Conservation (phyloP, 2,797 vertebrate species). For the Selene dorsalis region DNA sequence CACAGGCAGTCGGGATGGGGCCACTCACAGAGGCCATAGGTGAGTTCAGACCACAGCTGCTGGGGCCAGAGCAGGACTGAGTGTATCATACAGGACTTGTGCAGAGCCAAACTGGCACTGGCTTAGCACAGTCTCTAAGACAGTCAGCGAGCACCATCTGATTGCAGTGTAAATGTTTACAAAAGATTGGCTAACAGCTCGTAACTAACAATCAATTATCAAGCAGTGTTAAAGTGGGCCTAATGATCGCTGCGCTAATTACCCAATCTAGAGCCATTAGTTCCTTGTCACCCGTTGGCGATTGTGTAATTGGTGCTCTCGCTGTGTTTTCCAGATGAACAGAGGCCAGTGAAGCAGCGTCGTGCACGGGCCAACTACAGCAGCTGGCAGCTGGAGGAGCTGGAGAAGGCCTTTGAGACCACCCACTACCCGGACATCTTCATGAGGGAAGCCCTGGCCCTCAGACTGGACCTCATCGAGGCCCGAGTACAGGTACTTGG, state of each 20-base stretch:
- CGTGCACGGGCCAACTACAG: slow-evolving; percentile 90
- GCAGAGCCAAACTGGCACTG: slow-evolving; percentile 56
- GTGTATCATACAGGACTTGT: slow-evolving; percentile 20
- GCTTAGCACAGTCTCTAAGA: slow-evolving; percentile 65
- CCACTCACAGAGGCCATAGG: slow-evolving; percentile 79
- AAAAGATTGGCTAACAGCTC: slow-evolving; percentile 85
- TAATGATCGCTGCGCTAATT: slow-evolving; percentile 86
- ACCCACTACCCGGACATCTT: slow-evolving; percentile 91
- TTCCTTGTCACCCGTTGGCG: slow-evolving; percentile 84
- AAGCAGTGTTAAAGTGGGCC: slow-evolving; percentile 79
- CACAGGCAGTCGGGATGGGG: slow-evolving; percentile 74
- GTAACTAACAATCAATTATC: slow-evolving; percentile 89
- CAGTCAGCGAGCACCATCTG: slow-evolving; percentile 74
- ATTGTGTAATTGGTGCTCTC: slow-evolving; percentile 84
- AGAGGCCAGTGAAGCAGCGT: slow-evolving; percentile 89
- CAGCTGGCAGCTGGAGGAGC: slow-evolving; percentile 91
- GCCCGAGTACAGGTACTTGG: slow-evolving; percentile 87
- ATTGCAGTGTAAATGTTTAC: slow-evolving; percentile 85
- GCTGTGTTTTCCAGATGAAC: slow-evolving; percentile 87
- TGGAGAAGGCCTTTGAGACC: slow-evolving; percentile 88
- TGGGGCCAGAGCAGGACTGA: slow-evolving; percentile 14
- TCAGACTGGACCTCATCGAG: slow-evolving; percentile 89
- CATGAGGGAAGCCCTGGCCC: slow-evolving; percentile 89
- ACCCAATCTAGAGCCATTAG: slow-evolving; percentile 87
- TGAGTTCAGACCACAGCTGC: slow-evolving; percentile 68